Conservation (phyloP, 1,140 invertebrate genomes). For the Sipha flava region DNA sequence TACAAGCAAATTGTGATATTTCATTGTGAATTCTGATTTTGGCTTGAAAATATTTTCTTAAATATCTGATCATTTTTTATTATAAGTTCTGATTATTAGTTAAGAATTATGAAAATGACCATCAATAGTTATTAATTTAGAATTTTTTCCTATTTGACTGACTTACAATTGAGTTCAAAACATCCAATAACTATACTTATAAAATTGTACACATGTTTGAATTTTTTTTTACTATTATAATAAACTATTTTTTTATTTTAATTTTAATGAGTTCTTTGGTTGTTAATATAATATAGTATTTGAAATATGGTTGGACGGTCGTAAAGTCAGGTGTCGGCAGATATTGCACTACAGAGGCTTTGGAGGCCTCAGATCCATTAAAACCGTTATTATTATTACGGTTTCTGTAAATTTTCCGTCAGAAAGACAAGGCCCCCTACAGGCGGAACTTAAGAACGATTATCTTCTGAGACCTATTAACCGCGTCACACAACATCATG, state of each 20-base stretch:
- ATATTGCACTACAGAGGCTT: not conserved
- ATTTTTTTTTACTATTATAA: not conserved
- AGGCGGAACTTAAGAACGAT: not conserved
- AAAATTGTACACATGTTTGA: not conserved
- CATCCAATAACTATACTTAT: not conserved
- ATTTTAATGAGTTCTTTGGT: not conserved
- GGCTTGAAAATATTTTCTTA: no score
- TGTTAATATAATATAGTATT: not conserved
- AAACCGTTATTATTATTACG: conserved; percentile 27
- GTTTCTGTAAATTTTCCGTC: not conserved
- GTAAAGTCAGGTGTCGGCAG: conserved; percentile 17
- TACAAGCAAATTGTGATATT: no score
- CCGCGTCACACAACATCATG: not conserved
- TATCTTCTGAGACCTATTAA: conserved; percentile 30
- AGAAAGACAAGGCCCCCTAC: not conserved
- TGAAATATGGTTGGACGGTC: not conserved
- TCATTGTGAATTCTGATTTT: no score
- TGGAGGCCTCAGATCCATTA: not conserved
- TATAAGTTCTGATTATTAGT: no score
- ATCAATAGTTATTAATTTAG: no score
- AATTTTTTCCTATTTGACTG: no score
- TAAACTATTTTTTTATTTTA: not conserved
- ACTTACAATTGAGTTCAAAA: no score
- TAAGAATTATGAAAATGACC: no score
- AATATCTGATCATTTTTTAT: no score